These are phyloP conservation scores for Oreochromis mossambicus DNA, from an alignment of 2,797 vertebrate genomes.

Conservation along the genomic window DNA sequence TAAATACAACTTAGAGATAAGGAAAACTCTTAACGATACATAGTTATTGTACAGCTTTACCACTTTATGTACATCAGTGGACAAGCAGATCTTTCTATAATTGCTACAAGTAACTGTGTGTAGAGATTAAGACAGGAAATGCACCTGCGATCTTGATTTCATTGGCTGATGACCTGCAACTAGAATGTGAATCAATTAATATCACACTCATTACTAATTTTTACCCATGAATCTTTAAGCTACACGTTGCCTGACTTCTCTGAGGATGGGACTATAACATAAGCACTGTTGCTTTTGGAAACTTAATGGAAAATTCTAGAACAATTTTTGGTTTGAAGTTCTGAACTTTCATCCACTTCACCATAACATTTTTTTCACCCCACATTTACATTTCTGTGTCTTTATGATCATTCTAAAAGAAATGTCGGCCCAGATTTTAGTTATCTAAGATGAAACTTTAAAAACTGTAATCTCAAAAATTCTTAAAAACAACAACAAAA, in stretches of 20 bases:
- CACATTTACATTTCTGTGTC: not conserved
- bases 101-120: not conserved
- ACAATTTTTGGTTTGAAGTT: not conserved
- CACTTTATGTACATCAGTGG: not conserved
- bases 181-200: not conserved
- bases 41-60: not conserved
- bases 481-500: not conserved
- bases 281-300: not conserved
- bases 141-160: not conserved
- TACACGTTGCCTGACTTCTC: not conserved
- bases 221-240: not conserved
- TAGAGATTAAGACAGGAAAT: not conserved
- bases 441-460: not conserved
- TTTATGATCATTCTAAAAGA: not conserved
- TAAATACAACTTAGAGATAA: not conserved
- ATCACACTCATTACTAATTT: not conserved
- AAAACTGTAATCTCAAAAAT: not conserved
- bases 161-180: not conserved
- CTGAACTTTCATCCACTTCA: not conserved
- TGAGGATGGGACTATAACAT: not conserved
- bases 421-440: not conserved
- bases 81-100: not conserved
- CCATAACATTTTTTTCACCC: not conserved
- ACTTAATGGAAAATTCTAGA: not conserved
- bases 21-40: not conserved